Evolutionary conservation across 2,797 vertebrate species (phyloP).

Genomic region (Sebastes cheni): DNA sequence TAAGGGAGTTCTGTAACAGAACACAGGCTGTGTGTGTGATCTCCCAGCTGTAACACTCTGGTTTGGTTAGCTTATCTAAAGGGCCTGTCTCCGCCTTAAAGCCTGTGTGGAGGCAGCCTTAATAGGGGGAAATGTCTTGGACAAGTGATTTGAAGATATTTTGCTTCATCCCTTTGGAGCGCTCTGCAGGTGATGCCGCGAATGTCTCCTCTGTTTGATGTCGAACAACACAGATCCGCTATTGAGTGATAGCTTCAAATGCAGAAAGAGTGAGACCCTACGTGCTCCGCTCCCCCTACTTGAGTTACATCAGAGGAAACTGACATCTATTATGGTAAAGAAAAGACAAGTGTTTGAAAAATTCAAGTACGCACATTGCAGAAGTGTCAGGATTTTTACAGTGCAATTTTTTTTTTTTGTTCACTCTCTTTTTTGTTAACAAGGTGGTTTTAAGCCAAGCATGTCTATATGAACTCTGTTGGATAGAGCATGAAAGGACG

Average conservation of each 20-base stretch:
- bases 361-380: slow-evolving; percentile 87
- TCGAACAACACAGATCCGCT: slow-evolving; percentile 95
- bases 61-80: slow-evolving; percentile 82
- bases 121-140: slow-evolving; percentile 98
- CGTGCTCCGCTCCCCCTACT: slow-evolving; percentile 87
- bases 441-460: slow-evolving; percentile 97
- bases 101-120: slow-evolving; percentile 89
- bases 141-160: slow-evolving; percentile 99
- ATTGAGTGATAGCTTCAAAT: slow-evolving; percentile 97
- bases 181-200: slow-evolving; percentile 95
- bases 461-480: slow-evolving; percentile 96
- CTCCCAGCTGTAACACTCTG: slow-evolving; percentile 83
- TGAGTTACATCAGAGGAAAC: slow-evolving; percentile 97
- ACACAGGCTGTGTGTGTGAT: slow-evolving; percentile 82
- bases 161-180: slow-evolving; percentile 94
- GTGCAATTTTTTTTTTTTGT: slow-evolving; percentile 82
- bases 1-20: slow-evolving; percentile 64
- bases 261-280: slow-evolving; percentile 92
- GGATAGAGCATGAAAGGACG: slow-evolving; percentile 92
- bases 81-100: slow-evolving; percentile 90
- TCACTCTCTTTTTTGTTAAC: slow-evolving; percentile 90
- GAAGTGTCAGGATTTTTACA: slow-evolving; percentile 97
- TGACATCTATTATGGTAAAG: slow-evolving; percentile 99
- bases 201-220: slow-evolving; percentile 90
- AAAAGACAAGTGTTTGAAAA: slow-evolving; percentile 99